phyloP scores from a whole-genome alignment of 2,113 vertebrate genomes.

The Scopus umbretta region DNA sequence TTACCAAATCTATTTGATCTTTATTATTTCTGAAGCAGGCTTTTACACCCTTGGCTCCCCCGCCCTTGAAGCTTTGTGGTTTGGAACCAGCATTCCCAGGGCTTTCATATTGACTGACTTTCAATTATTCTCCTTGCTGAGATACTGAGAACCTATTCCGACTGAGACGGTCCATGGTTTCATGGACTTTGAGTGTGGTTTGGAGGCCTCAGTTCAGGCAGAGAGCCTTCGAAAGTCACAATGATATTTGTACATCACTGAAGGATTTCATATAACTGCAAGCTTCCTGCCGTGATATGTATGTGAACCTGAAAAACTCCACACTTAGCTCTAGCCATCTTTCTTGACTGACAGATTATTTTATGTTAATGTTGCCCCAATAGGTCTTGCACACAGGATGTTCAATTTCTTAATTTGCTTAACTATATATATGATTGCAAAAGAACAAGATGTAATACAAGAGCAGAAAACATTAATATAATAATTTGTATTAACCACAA shows the following conservation, averaged over 20 bases:
- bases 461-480: not conserved
- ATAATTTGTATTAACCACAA: not conserved
- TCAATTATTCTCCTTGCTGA: not conserved
- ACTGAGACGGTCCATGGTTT: not conserved
- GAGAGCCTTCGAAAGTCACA: not conserved
- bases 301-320: not conserved
- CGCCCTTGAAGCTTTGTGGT: not conserved
- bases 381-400: not conserved
- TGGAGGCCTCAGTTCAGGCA: not conserved
- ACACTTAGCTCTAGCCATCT: not conserved
- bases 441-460: not conserved
- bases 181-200: not conserved
- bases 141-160: not conserved
- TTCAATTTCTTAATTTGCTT: not conserved
- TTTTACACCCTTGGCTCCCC: not conserved
- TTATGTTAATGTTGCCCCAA: not conserved
- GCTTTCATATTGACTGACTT: not conserved
- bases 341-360: not conserved
- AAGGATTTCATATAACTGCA: not conserved
- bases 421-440: not conserved
- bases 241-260: not conserved
- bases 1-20: not conserved
- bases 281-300: not conserved
- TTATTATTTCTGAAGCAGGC: not conserved
- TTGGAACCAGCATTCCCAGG: not conserved